Evolutionary conservation across 1,140 invertebrate genomes (phyloP), one percentile per base, ranked within the genome.

Genomic region (Drepana arcuata): DNA sequence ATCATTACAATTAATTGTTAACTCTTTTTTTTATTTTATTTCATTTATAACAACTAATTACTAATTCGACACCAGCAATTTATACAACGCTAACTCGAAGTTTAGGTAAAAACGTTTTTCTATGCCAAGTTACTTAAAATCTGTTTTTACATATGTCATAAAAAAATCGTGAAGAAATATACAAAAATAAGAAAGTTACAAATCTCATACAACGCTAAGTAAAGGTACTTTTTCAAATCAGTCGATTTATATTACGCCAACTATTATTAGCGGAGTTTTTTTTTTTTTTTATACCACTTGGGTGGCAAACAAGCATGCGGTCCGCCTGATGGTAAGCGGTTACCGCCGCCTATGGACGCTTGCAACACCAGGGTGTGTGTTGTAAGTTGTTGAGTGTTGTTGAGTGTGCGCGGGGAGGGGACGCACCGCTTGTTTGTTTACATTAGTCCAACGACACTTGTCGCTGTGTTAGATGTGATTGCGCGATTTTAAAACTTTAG

Each of bases 181-280:
- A 10, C 24, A 37, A 21, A 28, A 37, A 37, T 37, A 37, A 37
- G 14, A 14, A 37, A 37, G 26, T 37, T 37, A 37, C 10, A 37
- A 37, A 18, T 37, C 14, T 37, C 21, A 37, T 37, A 37, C 15
- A 37, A 37, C 34, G 26, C 34, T 29, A 37, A 37, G 16, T 37
- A 29, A 37, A 37, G 24, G 26, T 37, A 18, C 14, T 37, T 37
- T 37, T 37, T 37, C 9, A 29, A 37, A 37, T 37, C 26, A 18
- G 15, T 16, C 34, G 26, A 28, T 36, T 28, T 37, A 37, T 13
- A 37, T 37, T 37, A 18, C 34, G 34, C 24, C n/a, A 35, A 35
- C 34, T 35, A 14, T 26, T 15, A 35, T 35, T 35, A 16, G 12
- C 34, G 7, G 34, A 12, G 9, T 35, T n/a, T n/a, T n/a, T n/a